Base-by-base conservation (phyloP, 2,888 invertebrate species). In the Drosophila prostipennis region DNA sequence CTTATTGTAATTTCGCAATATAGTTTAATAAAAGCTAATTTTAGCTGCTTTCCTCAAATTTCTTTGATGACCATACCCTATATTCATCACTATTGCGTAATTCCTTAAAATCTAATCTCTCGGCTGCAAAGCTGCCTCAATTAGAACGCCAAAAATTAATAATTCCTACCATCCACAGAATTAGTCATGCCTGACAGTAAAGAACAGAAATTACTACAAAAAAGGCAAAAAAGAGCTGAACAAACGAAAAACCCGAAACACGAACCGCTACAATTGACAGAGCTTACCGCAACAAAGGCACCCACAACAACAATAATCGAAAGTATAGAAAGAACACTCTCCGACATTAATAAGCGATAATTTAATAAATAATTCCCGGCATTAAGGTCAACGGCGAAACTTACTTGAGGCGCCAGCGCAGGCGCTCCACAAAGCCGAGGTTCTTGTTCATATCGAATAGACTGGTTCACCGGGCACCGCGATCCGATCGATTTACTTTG, bases 341-440 rank as follows among this genome's bases (percentile, higher is more conserved):
- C 14, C 32, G 39, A n/a, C 49, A 63, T 61, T 72, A 63, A 72
- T 32, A 37, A 26, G 16, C 34, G 11, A 48, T 67, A 64, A 79
- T 60, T 46, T 64, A 57, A 68, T 49, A 48, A 61, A 55, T 45
- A 53, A 42, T 26, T 70, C 55, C 23, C 43, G 58, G 37, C 51
- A 82, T 77, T 77, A 52, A 57, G 67, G 56, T 60, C 64, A 67
- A 7, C 48, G 16, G 19, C 53, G 26, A 36, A 71, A 90, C 91
- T 90, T 79, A 91, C 91, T 91, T 91, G 14, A 86, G 74, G 54
- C 86, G 90, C 88, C 90, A 89, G 49, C 80, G 87, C 43, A 91
- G 26, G 67, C 85, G 78, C 57, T 90, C 91, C 60, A 90, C 71
- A 59, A 90, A 84, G 45, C 89, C 78, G 16, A 89, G 42, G 53